These are phyloP conservation scores for Papilio glaucus DNA, from an alignment of 1,140 invertebrate genomes.

Conservation along the genomic window DNA sequence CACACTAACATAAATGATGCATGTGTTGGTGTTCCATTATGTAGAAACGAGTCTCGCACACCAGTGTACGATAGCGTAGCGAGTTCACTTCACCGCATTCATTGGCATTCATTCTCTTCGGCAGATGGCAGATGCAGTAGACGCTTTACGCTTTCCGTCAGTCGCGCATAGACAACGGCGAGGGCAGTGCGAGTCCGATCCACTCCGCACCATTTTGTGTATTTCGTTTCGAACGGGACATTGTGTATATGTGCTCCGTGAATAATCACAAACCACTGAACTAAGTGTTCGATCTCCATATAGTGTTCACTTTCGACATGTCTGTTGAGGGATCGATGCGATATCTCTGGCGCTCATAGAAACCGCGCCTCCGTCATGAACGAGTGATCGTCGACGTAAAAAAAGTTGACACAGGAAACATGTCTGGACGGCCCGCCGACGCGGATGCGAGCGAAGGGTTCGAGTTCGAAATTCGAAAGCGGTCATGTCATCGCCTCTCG, in stretches of 20 bases:
- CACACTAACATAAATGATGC: slow-evolving; percentile 53
- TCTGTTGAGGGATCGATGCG: slow-evolving; percentile 74
- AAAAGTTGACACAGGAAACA: slow-evolving; percentile 82
- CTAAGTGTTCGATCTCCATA: slow-evolving; percentile 59
- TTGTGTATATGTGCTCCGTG: slow-evolving; percentile 81
- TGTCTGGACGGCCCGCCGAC: slow-evolving; percentile 81
- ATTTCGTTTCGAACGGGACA: slow-evolving; percentile 78
- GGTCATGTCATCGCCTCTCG: slow-evolving; percentile 83
- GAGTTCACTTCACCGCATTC: too few species aligned
- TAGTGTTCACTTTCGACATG: slow-evolving; percentile 78
- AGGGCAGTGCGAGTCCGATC: slow-evolving; percentile 69
- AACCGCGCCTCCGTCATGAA: slow-evolving; percentile 82
- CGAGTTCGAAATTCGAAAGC: slow-evolving; percentile 83
- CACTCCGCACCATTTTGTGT: slow-evolving; percentile 81
- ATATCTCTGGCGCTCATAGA: slow-evolving; percentile 80
- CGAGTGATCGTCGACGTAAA: slow-evolving; percentile 82
- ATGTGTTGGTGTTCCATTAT: slow-evolving; percentile 54
- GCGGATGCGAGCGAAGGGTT: slow-evolving; percentile 81
- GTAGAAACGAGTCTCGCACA: slow-evolving; percentile 57
- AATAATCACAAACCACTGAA: slow-evolving; percentile 69
- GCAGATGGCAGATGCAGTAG: slow-evolving; percentile 82
- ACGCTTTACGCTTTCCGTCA: slow-evolving; percentile 69
- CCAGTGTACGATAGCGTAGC: slow-evolving; percentile 52
- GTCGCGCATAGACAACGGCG: slow-evolving; percentile 80
- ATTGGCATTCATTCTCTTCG: slow-evolving; percentile 81